Evolutionary conservation across 2,888 invertebrate genomes (phyloP), one percentile per base, ranked within the genome.

Genomic region (Anthophora plumipes): DNA sequence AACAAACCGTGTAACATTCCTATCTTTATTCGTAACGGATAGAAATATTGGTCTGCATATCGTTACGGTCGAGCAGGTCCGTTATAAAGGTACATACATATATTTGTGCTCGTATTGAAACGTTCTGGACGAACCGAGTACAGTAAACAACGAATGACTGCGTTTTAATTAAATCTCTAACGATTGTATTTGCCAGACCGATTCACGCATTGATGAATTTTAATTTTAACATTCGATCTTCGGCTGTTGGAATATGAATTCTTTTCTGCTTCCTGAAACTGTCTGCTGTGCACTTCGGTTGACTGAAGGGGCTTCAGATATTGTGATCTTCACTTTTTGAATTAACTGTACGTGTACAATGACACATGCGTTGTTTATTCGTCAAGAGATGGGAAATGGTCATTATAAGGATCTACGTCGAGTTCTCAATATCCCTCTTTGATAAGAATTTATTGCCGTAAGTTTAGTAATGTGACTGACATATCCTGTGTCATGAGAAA

Each of bases 121-220:
- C 68, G 39, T 69, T 61, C 57, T 54, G 63, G 57, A 46, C 78
- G 68, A 55, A 39, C 48, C 69, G 68, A 68, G 61, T 48, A 82
- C 61, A 71, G 74, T 76, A 84, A 84, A 76, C 82, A 80, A 9
- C 79, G 80, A 81, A 66, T 85, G 77, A 80, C 77, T 82, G 83
- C 70, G 77, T 89, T 89, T 90, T 90, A 87, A 90, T 90, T 90
- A 90, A 90, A 90, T 85, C 71, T 72, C 74, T 75, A 88, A 89
- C 80, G 83, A 90, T 90, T 79, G 80, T 75, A 78, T 82, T 77
- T 75, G 67, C 70, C 79, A 68, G 67, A 59, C 43, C 83, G 71
- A 82, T 89, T 88, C 86, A 89, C 88, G 88, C 86, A 83, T 88
- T 87, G 80, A 64, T 87, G 84, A 76, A 77, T 89, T 90, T 90